Evolutionary conservation across 2,888 invertebrate genomes (phyloP), one percentile per base, ranked within the genome.

Genomic region (Alviniconcha strummeri): DNA sequence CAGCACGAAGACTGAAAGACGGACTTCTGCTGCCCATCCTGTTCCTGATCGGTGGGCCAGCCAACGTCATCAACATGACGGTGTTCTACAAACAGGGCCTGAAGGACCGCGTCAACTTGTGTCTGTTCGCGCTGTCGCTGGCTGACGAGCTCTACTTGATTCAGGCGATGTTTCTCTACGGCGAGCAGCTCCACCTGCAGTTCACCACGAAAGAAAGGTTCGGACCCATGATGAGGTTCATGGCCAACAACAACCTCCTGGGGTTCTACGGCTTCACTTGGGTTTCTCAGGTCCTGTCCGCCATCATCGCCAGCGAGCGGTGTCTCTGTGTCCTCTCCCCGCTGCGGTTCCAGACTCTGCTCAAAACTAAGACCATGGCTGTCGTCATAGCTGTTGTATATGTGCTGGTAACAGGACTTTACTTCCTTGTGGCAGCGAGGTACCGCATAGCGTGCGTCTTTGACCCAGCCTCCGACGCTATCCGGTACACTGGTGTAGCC

Each of bases 11-110:
- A 60, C 9, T 60, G 8, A 60, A 60, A 13, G 8, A 8, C 13
- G 60, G 6, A 8, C 6, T 69, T 17, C 13, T 77, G 17, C n/a
- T 77, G 52, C 57, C 9, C 4, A 8, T 56, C 57, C 13, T 75
- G 17, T 64, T 78, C 17, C 78, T 78, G n/a, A 64, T 78, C 52
- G 78, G 78, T 15, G 64, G 60, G 6, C 78, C 78, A 8, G 78
- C 60, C 19, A 78, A 78, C 78, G 78, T 64, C 78, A 78, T 78
- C 78, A 78, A 78, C 78, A 78, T 78, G 78, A 60, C 78, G 78
- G 78, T 78, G 52, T 78, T 78, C 19, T 78, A 56, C 64, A 60
- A 78, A 64, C 78, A 78, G 11, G 64, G 78, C 52, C 78, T 78
- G 5, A 13, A 13, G 11, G 78, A 78, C 6, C 60, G 78, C 5